phyloP scores from a whole-genome alignment of 2,888 invertebrate genomes.

The Caenorhabditis sulstoni region DNA sequence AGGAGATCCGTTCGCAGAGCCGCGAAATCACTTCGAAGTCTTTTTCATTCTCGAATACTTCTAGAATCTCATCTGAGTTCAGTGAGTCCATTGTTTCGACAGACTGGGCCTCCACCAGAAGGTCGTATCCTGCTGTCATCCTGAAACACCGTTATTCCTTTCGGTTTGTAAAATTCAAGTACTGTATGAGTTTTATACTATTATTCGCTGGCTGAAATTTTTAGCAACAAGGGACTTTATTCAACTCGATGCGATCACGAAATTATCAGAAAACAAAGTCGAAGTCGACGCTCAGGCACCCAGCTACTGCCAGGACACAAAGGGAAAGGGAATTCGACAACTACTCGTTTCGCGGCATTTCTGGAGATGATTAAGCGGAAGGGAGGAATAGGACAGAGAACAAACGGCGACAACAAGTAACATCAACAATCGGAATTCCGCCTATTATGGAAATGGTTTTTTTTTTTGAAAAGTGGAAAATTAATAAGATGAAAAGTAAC shows the following conservation, averaged over 20 bases:
- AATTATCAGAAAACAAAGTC: constrained; percentile 20
- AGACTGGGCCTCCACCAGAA: constrained; percentile 28
- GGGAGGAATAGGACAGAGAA: constrained; percentile 37
- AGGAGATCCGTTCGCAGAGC: constrained; percentile 35
- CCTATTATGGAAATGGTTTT: constrained; percentile 40
- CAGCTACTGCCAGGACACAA: constrained; percentile 2
- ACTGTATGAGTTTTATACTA: too few relatives aligned
- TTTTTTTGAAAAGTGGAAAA: constrained; percentile 11
- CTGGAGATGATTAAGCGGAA: constrained; percentile 35
- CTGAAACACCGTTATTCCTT: constrained; percentile 10
- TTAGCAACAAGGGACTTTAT: constrained; percentile 46
- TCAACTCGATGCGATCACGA: constrained; percentile 48
- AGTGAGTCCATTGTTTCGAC: constrained; percentile 32
- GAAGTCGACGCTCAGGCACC: constrained; percentile 4
- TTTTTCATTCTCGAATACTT: background rate
- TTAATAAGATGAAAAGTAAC: constrained; percentile 21
- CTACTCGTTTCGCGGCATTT: constrained; percentile 47
- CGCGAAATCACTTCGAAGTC: constrained; percentile 26
- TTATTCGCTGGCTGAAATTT: background rate
- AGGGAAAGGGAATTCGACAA: constrained; percentile 20
- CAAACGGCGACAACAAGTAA: constrained; percentile 55
- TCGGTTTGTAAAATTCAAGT: too few relatives aligned
- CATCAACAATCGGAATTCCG: constrained; percentile 52
- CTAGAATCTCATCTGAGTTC: background rate
- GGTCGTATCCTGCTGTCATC: constrained; percentile 20